Conservation (phyloP, 2,888 invertebrate genomes). For the Parapristionchus giblindavisi region DNA sequence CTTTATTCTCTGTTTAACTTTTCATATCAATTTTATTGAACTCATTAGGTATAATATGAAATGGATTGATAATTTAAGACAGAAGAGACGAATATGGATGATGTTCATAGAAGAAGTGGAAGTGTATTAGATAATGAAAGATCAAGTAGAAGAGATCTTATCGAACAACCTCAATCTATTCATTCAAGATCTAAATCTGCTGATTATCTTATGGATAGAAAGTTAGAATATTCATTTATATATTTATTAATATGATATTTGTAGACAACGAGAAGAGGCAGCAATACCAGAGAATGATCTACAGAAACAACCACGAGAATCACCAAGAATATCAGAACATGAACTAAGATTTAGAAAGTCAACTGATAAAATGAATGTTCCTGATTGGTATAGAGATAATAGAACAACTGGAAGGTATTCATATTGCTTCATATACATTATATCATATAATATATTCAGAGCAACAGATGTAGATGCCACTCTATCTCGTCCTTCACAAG, state of each 20-base stretch:
- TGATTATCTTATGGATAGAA: conserved; percentile 69
- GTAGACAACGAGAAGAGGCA: conserved; percentile 65
- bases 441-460: not conserved
- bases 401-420: conserved; percentile 14
- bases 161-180: conserved; percentile 48
- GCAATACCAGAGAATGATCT: conserved; percentile 69
- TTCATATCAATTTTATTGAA: not conserved
- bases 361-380: conserved; percentile 65
- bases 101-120: conserved; percentile 52
- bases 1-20: too few species aligned
- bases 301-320: conserved; percentile 63
- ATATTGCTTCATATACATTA: not conserved
- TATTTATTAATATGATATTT: conserved; percentile 39
- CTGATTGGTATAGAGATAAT: conserved; percentile 62
- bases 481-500: conserved; percentile 27
- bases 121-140: conserved; percentile 55
- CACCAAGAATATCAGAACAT: conserved; percentile 62
- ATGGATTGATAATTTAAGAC: conserved; percentile 41
- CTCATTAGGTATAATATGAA: not conserved
- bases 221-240: too few species aligned
- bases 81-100: conserved; percentile 49
- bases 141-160: conserved; percentile 57
- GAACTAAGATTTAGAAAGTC: conserved; percentile 69
- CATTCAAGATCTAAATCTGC: conserved; percentile 68
- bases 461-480: conserved; percentile 38